Evolutionary conservation across 2,888 invertebrate genomes (phyloP).

Genomic region (Cybosia mesomella): DNA sequence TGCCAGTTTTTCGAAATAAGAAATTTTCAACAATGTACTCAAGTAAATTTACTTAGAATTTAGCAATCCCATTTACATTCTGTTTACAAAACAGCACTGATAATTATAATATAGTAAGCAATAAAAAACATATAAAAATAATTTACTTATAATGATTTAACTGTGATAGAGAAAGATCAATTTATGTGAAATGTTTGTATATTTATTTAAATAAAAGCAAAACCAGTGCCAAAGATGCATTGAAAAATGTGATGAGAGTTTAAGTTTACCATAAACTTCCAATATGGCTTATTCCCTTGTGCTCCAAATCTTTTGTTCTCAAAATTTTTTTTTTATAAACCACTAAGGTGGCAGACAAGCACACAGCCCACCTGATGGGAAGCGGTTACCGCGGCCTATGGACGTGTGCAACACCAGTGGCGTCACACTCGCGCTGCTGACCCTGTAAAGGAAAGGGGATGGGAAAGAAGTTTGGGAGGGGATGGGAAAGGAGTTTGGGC

Average conservation of each 20-base stretch:
- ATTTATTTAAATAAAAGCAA: constrained; percentile 80
- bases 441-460: no score
- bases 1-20: constrained; percentile 39
- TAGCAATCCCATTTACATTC: constrained; percentile 46
- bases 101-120: constrained; percentile 59
- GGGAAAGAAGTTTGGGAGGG: no score
- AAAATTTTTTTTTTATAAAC: no score
- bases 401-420: no score
- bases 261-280: background rate
- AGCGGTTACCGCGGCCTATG: no score
- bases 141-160: constrained; percentile 71
- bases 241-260: constrained; percentile 64
- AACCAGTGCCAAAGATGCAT: constrained; percentile 85
- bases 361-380: no score
- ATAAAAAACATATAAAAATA: constrained; percentile 75
- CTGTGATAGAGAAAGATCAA: constrained; percentile 82
- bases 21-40: constrained; percentile 10
- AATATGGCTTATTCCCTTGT: no score
- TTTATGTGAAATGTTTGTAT: constrained; percentile 67
- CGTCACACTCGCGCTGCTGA: no score
- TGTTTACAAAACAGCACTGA: constrained; percentile 65
- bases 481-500: no score
- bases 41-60: constrained; percentile 24
- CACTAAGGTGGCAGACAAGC: no score
- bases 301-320: no score